Base-by-base conservation (phyloP, 2,888 invertebrate species). In the Aleiodes testaceus region DNA sequence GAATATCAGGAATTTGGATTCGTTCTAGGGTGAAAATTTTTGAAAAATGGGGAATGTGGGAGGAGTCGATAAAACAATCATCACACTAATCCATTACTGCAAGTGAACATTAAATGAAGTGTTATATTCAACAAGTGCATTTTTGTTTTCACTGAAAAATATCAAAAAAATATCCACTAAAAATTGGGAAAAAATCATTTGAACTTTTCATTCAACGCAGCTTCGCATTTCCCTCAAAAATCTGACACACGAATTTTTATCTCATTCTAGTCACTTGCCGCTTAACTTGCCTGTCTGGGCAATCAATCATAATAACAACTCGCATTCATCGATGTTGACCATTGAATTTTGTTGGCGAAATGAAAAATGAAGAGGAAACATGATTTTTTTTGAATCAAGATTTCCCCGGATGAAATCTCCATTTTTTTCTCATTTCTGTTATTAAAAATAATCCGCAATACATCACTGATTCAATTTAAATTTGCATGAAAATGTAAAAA, bases 191-290 rank as follows among this genome's bases (percentile, higher is more conserved):
- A 36, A 36, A 5, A 36, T 9, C 6, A 36, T 36, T 11, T 36
- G 9, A 7, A 36, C 11, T 6, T 36, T 36, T 36, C 9, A 36
- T 7, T 36, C 36, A 36, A 36, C 36, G 0, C 36, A 9, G 9
- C 2, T 36, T 11, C 2, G 0, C 49, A 49, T 49, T 53, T 14
- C 53, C 53, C 11, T 26, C 53, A n/a, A n/a, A 26, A 26, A 6
- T 52, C 52, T 52, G 55, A 55, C 7, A 55, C 30, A 36, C 36
- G 55, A 55, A 55, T 55, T 55, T 55, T 55, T 55, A 55, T 36
- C 55, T 55, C 30, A 16, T 30, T 30, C 18, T 30, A 55, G 30
- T 30, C 55, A 30, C 55, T 30, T 55, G 14, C 7, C 36, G 55
- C 55, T 55, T 16, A 55, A 55, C 55, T 55, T 36, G 30, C 30